Conservation (phyloP, 2,888 invertebrate species). For the Campopleginae sp. region DNA sequence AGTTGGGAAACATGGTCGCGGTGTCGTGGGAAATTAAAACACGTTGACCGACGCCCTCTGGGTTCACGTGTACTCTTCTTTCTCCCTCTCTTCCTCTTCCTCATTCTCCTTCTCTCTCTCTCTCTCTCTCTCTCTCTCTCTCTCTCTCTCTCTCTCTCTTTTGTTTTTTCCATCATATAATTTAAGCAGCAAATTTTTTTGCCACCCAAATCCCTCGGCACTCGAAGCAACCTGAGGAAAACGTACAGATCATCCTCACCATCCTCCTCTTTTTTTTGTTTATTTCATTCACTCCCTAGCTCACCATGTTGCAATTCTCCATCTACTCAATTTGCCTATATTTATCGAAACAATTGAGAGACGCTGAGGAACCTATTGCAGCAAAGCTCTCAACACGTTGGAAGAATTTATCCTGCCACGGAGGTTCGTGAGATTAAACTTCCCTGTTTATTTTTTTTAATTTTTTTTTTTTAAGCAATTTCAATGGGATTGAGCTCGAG, state of each 20-base stretch:
- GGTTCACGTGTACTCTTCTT: conserved; percentile 37
- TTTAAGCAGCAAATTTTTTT: conserved; percentile 71
- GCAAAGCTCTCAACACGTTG: background rate
- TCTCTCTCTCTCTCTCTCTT: conserved; percentile 9
- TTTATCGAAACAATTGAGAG: conserved; percentile 1
- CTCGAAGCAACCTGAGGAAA: conserved; percentile 17
- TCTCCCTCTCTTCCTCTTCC: background rate
- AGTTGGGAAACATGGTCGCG: conserved; percentile 70
- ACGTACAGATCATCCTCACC: conserved; percentile 18
- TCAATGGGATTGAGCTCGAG: background rate
- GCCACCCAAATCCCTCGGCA: conserved; percentile 54
- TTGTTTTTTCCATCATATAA: conserved; percentile 68
- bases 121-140: conserved; percentile 2
- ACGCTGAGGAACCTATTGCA: background rate
- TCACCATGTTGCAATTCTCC: conserved; percentile 15
- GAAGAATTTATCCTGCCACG: background rate
- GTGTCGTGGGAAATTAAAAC: conserved; percentile 76
- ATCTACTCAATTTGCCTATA: background rate
- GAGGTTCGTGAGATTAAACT: background rate
- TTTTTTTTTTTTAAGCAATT: background rate
- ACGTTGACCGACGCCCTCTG: conserved; percentile 70
- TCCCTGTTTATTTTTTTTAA: no score
- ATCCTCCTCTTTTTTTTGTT: conserved; percentile 31
- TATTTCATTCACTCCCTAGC: background rate
- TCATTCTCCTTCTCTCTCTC: background rate